Evolutionary conservation across 2,113 vertebrate genomes (phyloP), one percentile per base, ranked within the genome.

Genomic region (Colinus virginianus): DNA sequence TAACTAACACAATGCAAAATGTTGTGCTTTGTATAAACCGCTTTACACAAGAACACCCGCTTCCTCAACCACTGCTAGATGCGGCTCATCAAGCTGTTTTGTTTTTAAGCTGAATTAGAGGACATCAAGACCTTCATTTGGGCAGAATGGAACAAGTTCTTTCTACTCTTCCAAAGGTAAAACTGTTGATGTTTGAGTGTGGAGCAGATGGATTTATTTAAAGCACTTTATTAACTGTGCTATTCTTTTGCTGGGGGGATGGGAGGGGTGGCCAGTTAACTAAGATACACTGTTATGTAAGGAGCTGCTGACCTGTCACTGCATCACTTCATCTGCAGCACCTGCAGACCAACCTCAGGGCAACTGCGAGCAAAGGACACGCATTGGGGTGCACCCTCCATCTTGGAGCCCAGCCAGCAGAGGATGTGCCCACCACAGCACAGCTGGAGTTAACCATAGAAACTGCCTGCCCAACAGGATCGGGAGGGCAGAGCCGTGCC

Each of bases 391-490:
- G 6, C 72, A 42, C 14, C 21, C 15, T 53, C 10, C 13, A 0
- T 1, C 4, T 5, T 30, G 62, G 70, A 74, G 34, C 80, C n/a
- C 58, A 84, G 11, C 80, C 42, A 40, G 4, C 30, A 20, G 71
- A 2, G 59, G 67, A 86, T 87, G 83, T 88, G 43, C 85, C 94
- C 90, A 82, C 55, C 80, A 93, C 84, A 88, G 45, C 8, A 2
- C 74, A 40, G 68, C 88, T 46, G 51, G 80, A 66, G 59, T 76
- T 46, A 90, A 64, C 81, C 97, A 96, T 95, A 87, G 97, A 97
- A 98, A 98, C 97, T 97, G 86, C n/a, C 71, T 4, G 28, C 71
- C 97, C 98, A 98, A 97, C 96, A 78, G 85, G 25, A 42, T 40
- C 0, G 8, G 11, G 51, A 56, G 53, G 90, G 83, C 21, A 9